A percentile compares a stretch with the other conserved stretches of the same genome.
Evolutionary conservation across 2,797 vertebrate species (phyloP).

Genomic region (Rhynchotus rufescens): DNA sequence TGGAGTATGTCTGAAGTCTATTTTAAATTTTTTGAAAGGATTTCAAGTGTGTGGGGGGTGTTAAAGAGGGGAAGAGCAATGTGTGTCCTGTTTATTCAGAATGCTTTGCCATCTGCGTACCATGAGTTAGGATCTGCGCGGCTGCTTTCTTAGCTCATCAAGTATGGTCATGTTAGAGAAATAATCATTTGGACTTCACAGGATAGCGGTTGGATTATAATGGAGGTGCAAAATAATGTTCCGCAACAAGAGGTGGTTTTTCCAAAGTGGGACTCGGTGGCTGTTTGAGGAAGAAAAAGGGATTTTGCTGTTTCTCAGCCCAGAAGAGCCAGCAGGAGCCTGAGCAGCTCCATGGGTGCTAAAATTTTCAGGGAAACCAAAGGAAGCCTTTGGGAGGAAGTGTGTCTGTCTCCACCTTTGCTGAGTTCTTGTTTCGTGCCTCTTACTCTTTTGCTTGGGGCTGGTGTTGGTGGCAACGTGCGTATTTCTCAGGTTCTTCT

Average conservation of each 20-base stretch:
- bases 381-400: too few relatives aligned
- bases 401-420: too few relatives aligned
- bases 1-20: background rate
- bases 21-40: background rate
- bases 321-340: too few relatives aligned
- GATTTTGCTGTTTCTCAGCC: background rate
- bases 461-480: too few relatives aligned
- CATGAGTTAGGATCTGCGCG: background rate
- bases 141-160: background rate
- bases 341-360: background rate
- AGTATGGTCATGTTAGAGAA: background rate
- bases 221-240: background rate
- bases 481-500: background rate
- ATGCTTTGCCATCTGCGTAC: background rate
- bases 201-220: background rate
- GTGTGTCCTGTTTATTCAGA: background rate
- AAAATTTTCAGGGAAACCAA: too few relatives aligned
- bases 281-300: background rate
- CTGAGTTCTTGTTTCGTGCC: too few relatives aligned
- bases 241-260: background rate
- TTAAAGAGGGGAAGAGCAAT: background rate
- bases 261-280: rapidly evolving
- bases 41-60: background rate
- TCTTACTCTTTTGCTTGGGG: too few relatives aligned
- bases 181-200: background rate